Base-by-base conservation (phyloP, 2,113 vertebrate genomes). In the Pleuronectes platessa region DNA sequence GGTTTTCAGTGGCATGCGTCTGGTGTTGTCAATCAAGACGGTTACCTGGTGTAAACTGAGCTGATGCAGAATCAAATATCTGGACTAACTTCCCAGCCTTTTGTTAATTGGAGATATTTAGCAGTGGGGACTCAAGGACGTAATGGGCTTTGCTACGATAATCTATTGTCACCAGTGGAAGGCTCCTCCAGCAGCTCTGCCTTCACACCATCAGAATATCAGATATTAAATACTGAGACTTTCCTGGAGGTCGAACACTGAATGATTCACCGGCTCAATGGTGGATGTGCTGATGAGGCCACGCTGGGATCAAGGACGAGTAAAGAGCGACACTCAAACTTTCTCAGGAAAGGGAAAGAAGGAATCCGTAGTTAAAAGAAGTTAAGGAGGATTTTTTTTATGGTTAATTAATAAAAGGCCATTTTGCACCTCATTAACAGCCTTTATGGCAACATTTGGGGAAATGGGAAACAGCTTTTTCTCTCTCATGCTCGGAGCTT, bases 91-190 rank as follows among this genome's bases (percentile, higher is more conserved):
- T 65, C 13, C 20, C 8, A 17, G 40, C 17, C 17, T 45, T n/a
- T 40, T 37, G 1, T 14, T 47, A 10, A 67, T 68, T 61, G 2
- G 35, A 68, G 58, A 27, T 13, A 59, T 63, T 63, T 54, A 42
- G 62, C 31, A n/a, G 8, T 11, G 8, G 20, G 5, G 23, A 54
- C 42, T 64, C n/a, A 9, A 10, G 13, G 4, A 21, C 37, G 40
- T 17, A 63, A 37, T 10, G 7, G 35, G 35, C 9, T 37, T 37
- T 9, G 7, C 3, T 18, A 53, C 37, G 21, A 27, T 51, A 20
- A 53, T 76, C 11, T 2, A 26, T 65, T 10, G 17, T 70, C 24
- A 26, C 61, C 13, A 51, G 45, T 58, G 17, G 18, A 62, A 76
- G 40, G 40, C 31, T 31, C 31, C 31, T 31, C 31, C 31, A 31